Evolutionary conservation across 1,140 invertebrate genomes (phyloP).

Genomic region (Geopemphigus sp.): DNA sequence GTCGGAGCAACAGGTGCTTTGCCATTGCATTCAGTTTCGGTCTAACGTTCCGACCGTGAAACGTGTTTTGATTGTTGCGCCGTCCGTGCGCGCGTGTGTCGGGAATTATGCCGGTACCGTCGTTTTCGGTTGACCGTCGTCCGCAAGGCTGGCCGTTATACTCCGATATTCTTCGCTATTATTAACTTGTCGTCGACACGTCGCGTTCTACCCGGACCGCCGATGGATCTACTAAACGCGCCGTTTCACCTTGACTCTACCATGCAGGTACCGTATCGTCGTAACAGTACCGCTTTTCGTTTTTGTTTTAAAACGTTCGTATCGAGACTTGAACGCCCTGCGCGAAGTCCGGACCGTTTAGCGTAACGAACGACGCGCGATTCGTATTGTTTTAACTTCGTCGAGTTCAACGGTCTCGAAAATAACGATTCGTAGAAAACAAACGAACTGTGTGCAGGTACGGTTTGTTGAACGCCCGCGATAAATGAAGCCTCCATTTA

Average conservation of each 20-base stretch:
- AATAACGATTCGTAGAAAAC: too few relatives aligned
- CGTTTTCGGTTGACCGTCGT: not conserved
- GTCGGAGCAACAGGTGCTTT: constrained; percentile 40
- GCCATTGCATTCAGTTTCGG: constrained; percentile 36
- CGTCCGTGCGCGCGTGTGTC: constrained; percentile 9
- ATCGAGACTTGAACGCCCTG: not conserved
- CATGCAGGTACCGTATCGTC: not conserved
- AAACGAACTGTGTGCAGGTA: too few relatives aligned
- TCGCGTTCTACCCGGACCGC: too few relatives aligned
- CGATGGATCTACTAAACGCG: not conserved
- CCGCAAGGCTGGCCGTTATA: not conserved
- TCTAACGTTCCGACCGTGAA: constrained; percentile 41
- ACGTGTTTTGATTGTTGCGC: constrained; percentile 27
- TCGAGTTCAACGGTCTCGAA: too few relatives aligned
- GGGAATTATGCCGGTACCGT: constrained; percentile 38
- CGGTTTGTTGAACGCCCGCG: too few relatives aligned
- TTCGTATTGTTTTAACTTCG: too few relatives aligned
- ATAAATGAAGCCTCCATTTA: too few relatives aligned
- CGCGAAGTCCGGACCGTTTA: not conserved
- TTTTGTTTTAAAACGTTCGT: not conserved
- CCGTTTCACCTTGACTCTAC: not conserved
- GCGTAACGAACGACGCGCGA: too few relatives aligned
- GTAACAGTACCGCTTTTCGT: not conserved
- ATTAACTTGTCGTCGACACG: not conserved
- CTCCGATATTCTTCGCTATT: not conserved